Evolutionary conservation across 2,888 invertebrate genomes (phyloP), one percentile per base, ranked within the genome.

Genomic region (Drosophila ustulata): DNA sequence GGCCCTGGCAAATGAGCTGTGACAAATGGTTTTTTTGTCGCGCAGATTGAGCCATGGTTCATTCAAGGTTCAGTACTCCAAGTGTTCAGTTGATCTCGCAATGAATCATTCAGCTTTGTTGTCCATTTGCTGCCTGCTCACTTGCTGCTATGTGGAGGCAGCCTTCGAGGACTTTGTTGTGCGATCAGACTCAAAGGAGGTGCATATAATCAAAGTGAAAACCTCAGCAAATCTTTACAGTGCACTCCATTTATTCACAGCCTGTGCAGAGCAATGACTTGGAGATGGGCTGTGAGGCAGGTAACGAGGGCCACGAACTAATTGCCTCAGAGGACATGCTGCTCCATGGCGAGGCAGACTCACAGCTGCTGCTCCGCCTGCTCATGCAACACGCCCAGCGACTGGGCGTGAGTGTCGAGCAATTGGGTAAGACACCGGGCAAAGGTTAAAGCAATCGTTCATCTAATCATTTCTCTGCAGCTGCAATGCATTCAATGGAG

Each of bases 151-250:
- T 51, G 63, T 41, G 3, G 28, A 53, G 4, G 87, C 72, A 0
- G 84, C 84, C 1, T 77, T 89, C 11, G 57, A 78, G 69, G 90
- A 90, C 66, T 89, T 89, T 61, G 70, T 89, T 1, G 53, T 90
- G 8, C 66, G 59, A 47, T 50, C 75, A 26, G 76, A 82, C 5
- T n/a, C 41, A 37, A 70, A 75, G 13, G 62, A 71, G 67, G 71
- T 68, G 46, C 2, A n/a, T 37, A 4, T 1, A 5, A n/a, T n/a
- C 5, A 2, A n/a, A n/a, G 37, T 11, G 2, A 4, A 4, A 37
- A 37, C n/a, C 37, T 5, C n/a, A n/a, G 0, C n/a, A 37, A 37
- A 32, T 6, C 9, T n/a, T 37, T 11, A 34, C 34, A n/a, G n/a
- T n/a, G n/a, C n/a, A 11, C 11, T n/a, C 6, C 4, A 45, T 49